A percentile compares a stretch with the other conserved stretches of the same genome.
phyloP scores from a whole-genome alignment of 2,797 vertebrate species.

The Pteronotus mesoamericanus region DNA sequence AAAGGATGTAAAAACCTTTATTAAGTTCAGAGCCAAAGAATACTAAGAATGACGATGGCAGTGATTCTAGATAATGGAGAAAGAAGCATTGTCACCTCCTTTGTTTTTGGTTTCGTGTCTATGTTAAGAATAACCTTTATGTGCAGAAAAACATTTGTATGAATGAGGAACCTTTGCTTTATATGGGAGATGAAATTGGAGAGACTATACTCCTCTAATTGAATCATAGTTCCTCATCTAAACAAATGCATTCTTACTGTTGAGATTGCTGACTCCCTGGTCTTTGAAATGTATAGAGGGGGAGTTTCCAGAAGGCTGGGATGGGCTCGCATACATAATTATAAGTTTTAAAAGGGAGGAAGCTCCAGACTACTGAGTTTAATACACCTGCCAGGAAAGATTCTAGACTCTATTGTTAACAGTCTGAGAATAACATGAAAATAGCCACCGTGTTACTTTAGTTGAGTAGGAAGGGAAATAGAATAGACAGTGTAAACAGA shows the following conservation, averaged over 20 bases:
- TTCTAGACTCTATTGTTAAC: background rate
- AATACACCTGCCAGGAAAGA: background rate
- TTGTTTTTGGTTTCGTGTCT: background rate
- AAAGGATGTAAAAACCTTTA: background rate
- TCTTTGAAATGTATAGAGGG: background rate
- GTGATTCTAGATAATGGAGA: background rate
- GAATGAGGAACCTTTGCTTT: background rate
- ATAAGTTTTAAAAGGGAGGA: background rate
- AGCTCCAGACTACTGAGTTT: background rate
- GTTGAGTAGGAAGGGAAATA: background rate
- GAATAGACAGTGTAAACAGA: background rate
- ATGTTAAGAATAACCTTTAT: background rate
- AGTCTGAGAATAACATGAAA: background rate
- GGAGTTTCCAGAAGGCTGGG: background rate
- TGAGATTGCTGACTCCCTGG: background rate
- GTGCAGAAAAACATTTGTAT: background rate
- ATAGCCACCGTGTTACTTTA: background rate
- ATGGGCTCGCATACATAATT: background rate
- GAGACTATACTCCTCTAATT: background rate
- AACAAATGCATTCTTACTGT: background rate
- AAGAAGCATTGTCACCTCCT: background rate
- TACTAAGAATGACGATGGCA: background rate
- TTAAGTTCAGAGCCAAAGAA: background rate
- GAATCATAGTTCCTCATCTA: background rate
- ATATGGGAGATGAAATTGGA: background rate